Evolutionary conservation across 2,888 invertebrate species (phyloP).

Genomic region (Cosmia pyralina): DNA sequence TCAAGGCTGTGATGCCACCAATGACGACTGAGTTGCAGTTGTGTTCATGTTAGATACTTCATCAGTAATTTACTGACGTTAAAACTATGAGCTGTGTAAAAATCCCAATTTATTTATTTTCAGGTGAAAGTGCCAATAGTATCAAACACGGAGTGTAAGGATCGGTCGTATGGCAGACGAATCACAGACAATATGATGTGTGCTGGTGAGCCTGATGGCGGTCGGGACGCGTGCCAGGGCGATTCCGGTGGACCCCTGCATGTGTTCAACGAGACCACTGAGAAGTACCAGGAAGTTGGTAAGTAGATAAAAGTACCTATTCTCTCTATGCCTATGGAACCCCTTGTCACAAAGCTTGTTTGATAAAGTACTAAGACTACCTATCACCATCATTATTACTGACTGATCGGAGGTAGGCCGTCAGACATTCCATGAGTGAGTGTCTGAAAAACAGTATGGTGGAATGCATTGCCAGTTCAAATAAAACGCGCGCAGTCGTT

Average conservation of each 20-base stretch:
- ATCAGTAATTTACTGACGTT: not conserved
- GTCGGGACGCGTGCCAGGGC: conserved; percentile 95
- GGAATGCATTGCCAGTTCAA: too few relatives aligned
- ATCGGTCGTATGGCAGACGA: conserved; percentile 92
- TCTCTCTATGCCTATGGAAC: too few relatives aligned
- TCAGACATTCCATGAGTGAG: not conserved
- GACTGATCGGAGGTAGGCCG: not conserved
- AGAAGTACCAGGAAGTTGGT: conserved; percentile 91
- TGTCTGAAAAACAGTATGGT: too few relatives aligned
- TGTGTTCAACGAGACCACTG: conserved; percentile 87
- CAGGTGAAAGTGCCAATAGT: conserved; percentile 87
- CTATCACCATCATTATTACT: not conserved
- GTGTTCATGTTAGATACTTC: not conserved
- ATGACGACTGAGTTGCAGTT: not conserved
- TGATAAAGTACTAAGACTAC: not conserved
- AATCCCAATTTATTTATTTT: conserved; percentile 2
- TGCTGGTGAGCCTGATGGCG: conserved; percentile 93
- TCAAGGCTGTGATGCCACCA: not conserved
- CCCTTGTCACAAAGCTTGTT: not conserved
- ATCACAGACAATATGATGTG: conserved; percentile 95
- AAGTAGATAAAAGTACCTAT: conserved; percentile 67
- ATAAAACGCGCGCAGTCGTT: too few relatives aligned
- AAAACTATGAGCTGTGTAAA: not conserved
- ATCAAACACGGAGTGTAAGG: conserved; percentile 91
- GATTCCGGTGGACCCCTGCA: conserved; percentile 95